These are phyloP conservation scores for Hoplodrina ambigua DNA, from an alignment of 2,888 invertebrate species.

Conservation along the genomic window DNA sequence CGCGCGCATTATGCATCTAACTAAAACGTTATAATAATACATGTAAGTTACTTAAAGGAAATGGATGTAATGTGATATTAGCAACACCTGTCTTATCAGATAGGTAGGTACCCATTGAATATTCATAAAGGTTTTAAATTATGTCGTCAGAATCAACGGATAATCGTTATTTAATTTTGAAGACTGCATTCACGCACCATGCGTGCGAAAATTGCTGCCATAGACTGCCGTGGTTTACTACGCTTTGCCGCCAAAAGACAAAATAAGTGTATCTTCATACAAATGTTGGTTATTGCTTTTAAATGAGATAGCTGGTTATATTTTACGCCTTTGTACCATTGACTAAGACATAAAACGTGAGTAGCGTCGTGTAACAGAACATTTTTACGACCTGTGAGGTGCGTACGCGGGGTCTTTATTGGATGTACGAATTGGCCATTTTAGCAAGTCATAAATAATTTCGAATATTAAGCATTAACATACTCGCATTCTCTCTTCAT, in stretches of 20 bases:
- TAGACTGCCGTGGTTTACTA: not conserved
- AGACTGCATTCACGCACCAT: slow-evolving; percentile 37
- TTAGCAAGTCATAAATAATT: slow-evolving; percentile 55
- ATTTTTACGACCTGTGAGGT: slow-evolving; percentile 51
- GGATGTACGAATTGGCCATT: slow-evolving; percentile 47
- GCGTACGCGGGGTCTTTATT: slow-evolving; percentile 50
- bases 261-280: slow-evolving; percentile 22
- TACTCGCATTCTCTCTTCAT: slow-evolving; percentile 44
- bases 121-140: slow-evolving; percentile 41
- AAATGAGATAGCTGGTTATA: slow-evolving; percentile 40
- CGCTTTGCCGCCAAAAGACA: slow-evolving; percentile 28
- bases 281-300: slow-evolving; percentile 28
- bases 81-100: slow-evolving; percentile 35
- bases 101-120: slow-evolving; percentile 47
- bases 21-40: slow-evolving; percentile 35
- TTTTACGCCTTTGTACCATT: slow-evolving; percentile 62
- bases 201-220: slow-evolving; percentile 49
- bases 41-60: slow-evolving; percentile 21
- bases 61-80: slow-evolving; percentile 36
- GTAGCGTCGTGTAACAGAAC: slow-evolving; percentile 51
- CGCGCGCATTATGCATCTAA: slow-evolving; percentile 17
- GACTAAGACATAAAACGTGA: slow-evolving; percentile 59
- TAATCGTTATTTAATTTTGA: slow-evolving; percentile 35
- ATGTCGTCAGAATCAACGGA: slow-evolving; percentile 11
- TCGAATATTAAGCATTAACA: slow-evolving; percentile 42